These are phyloP conservation scores for Myotis planiceps DNA, from an alignment of 2,797 vertebrate genomes.

Conservation along the genomic window DNA sequence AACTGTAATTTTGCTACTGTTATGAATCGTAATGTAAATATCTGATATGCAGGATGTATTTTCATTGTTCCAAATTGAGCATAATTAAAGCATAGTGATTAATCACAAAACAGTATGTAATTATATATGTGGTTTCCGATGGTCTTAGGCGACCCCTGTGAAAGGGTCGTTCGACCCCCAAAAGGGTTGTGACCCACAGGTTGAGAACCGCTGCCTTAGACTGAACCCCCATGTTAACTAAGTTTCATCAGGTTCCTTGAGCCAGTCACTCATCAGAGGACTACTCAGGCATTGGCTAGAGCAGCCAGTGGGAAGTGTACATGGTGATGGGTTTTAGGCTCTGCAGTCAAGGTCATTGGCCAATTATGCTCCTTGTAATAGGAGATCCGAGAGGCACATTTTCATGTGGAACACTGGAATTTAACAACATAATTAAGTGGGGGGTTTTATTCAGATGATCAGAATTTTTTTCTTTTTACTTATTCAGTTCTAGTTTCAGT, in stretches of 20 bases:
- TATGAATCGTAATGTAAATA: too few relatives aligned
- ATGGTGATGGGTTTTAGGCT: not conserved
- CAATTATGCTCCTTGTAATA: not conserved
- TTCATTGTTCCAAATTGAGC: too few relatives aligned
- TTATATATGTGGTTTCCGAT: too few relatives aligned
- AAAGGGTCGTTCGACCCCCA: too few relatives aligned
- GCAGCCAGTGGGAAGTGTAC: rapidly evolving
- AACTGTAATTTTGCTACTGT: too few relatives aligned
- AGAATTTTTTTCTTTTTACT: not conserved
- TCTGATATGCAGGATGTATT: too few relatives aligned
- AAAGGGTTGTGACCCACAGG: too few relatives aligned
- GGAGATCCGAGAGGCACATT: not conserved
- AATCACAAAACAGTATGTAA: too few relatives aligned
- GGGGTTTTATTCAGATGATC: not conserved
- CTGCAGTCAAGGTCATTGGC: not conserved
- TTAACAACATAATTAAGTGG: not conserved
- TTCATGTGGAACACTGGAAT: not conserved
- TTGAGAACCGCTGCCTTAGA: not conserved
- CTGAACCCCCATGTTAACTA: not conserved
- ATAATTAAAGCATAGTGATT: too few relatives aligned
- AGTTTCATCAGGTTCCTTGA: not conserved
- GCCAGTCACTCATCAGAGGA: not conserved
- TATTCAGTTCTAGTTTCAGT: not conserved
- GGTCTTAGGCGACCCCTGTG: too few relatives aligned
- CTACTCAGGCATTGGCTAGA: not conserved